Base-by-base conservation (phyloP, 2,888 invertebrate genomes). In the Phymatocera aterrima region DNA sequence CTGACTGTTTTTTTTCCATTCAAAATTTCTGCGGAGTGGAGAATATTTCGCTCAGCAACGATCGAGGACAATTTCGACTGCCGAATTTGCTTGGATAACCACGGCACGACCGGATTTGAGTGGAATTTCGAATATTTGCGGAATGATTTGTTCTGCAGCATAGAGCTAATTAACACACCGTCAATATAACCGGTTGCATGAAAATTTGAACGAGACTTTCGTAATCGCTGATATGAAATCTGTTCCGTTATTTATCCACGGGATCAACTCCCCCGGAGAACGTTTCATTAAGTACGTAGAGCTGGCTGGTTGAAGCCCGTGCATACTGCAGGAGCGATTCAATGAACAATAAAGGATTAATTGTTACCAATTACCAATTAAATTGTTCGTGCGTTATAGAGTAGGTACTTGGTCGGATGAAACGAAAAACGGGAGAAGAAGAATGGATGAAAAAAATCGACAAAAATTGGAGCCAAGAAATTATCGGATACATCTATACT, bases 401-500 rank as follows among this genome's bases (percentile, higher is more conserved):
- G n/a, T 21, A 46, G 15, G 15, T 43, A 24, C 28, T 3, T 24
- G 24, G 5, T 43, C 24, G 8, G 8, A 18, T n/a, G 12, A 54
- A 54, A 6, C 1, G 57, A 57, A 21, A n/a, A 57, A n/a, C n/a
- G n/a, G n/a, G n/a, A n/a, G n/a, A 28, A 24, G 21, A 15, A 28
- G 28, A 15, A 28, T 12, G 5, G n/a, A n/a, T 8, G 18, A 51
- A 15, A 28, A 4, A 15, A 57, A 28, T 28, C 1, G 4, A 34
- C 6, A 34, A 61, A 61, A 54, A 34, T 51, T 51, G 31, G 34
- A 18, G 72, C 37, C 21, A 68, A 68, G 40, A 68, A 68, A 51
- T 72, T 51, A 68, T 68, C 46, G 46, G 68, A 51, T 51, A 72
- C 48, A 34, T 72, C 51, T 54, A 61, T 57, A 77, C 60, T 60